A percentile compares a stretch with the other conserved stretches of the same genome.
These are phyloP conservation scores for Hyalella azteca DNA, from an alignment of 2,888 invertebrate species.

Conservation along the genomic window DNA sequence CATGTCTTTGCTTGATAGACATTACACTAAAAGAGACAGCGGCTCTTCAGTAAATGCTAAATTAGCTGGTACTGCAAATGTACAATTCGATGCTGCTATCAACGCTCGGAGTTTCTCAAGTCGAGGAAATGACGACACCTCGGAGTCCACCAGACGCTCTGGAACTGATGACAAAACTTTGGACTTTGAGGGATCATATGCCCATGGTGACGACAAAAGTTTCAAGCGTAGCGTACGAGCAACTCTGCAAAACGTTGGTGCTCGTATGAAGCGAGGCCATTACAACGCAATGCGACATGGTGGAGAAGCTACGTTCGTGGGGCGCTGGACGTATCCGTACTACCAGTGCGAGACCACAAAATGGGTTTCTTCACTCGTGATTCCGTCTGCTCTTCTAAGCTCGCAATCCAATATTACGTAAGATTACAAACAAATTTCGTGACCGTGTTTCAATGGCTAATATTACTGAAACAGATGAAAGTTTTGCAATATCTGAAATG, in stretches of 20 bases:
- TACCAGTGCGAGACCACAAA: conserved; percentile 21
- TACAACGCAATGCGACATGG: not conserved
- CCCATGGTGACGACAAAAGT: not conserved
- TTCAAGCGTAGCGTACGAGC: not conserved
- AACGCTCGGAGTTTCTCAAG: not conserved
- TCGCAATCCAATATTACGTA: too few species aligned
- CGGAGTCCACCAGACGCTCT: not conserved
- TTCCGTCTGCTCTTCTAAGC: not conserved
- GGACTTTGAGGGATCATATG: not conserved
- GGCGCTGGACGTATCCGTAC: conserved; percentile 41
- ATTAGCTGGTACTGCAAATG: too few species aligned
- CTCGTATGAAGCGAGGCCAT: not conserved
- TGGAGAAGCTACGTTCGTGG: too few species aligned
- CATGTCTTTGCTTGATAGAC: too few species aligned
- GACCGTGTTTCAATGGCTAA: too few species aligned
- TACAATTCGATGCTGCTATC: not conserved
- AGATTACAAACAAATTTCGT: too few species aligned
- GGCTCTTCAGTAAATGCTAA: not conserved
- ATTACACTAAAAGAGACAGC: too few species aligned
- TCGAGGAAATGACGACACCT: not conserved
- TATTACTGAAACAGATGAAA: too few species aligned
- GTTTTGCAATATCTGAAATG: too few species aligned
- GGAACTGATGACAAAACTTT: not conserved
- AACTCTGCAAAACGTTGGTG: not conserved
- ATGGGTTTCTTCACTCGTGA: conserved; percentile 8